These are phyloP conservation scores for Brachionus manjavacas DNA, from an alignment of 1,140 invertebrate genomes.

Conservation along the genomic window DNA sequence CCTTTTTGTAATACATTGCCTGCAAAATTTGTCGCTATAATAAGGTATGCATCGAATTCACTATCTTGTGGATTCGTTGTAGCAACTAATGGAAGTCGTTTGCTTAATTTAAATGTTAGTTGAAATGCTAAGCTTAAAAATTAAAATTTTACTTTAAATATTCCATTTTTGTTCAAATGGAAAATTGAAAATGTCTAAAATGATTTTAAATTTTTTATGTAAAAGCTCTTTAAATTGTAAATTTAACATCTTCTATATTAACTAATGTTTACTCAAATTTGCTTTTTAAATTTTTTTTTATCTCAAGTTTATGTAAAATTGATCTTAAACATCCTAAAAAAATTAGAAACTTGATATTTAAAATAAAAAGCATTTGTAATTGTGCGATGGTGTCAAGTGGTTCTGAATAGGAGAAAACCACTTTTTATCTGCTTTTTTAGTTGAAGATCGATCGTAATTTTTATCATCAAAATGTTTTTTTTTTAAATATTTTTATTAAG, in stretches of 20 bases:
- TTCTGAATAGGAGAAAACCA: no score
- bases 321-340: no score
- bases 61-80: not conserved
- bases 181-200: not conserved
- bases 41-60: not conserved
- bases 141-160: not conserved
- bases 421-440: no score
- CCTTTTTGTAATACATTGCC: not conserved
- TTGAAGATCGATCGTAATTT: no score
- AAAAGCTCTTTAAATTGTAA: not conserved
- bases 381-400: no score
- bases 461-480: no score
- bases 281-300: no score
- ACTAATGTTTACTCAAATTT: no score
- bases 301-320: no score
- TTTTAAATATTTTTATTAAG: no score
- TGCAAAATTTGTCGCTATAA: not conserved
- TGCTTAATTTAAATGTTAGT: not conserved
- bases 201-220: not conserved
- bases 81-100: not conserved
- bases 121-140: not conserved
- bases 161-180: not conserved
- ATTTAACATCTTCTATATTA: not conserved
- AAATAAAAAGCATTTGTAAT: no score
- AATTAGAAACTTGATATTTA: no score